Conservation (phyloP, 2,888 invertebrate species). For the Cabera pusaria region DNA sequence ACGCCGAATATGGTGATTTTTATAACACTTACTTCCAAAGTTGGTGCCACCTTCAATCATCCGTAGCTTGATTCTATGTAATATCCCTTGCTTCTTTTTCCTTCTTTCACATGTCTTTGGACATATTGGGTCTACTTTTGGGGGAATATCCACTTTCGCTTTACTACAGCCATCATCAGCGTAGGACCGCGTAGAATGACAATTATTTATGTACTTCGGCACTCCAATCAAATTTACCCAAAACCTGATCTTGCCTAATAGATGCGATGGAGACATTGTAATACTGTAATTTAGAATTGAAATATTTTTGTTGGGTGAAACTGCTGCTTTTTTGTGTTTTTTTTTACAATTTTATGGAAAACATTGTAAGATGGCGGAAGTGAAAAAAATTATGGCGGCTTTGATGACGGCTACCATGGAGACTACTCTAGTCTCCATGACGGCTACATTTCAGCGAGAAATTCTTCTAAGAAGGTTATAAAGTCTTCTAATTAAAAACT, state of each 20-base stretch:
- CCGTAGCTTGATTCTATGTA: conserved; percentile 66
- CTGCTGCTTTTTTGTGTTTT: conserved; percentile 40
- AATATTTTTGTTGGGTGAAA: conserved; percentile 37
- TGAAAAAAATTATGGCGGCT: no score
- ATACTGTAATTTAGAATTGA: conserved; percentile 30
- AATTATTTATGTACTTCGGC: no score
- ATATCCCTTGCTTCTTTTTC: conserved; percentile 56
- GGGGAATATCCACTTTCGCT: conserved; percentile 59
- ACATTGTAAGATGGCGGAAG: background rate
- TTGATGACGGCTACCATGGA: conserved; percentile 23
- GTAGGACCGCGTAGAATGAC: no score
- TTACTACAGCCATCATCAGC: conserved; percentile 52
- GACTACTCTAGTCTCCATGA: no score
- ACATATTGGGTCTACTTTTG: conserved; percentile 50
- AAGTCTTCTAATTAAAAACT: conserved; percentile 12
- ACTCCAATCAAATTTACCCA: conserved; percentile 36
- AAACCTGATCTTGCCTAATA: conserved; percentile 39
- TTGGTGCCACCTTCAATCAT: conserved; percentile 71
- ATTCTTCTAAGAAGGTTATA: no score
- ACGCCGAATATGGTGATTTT: background rate
- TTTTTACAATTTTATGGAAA: conserved; percentile 17
- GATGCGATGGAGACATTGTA: conserved; percentile 32
- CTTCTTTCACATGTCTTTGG: conserved; percentile 49
- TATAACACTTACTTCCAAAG: conserved; percentile 66
- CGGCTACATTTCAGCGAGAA: no score